A percentile compares a stretch with the other conserved stretches of the same genome.
Evolutionary conservation across 2,888 invertebrate species (phyloP).

Genomic region (Meloe dianella): DNA sequence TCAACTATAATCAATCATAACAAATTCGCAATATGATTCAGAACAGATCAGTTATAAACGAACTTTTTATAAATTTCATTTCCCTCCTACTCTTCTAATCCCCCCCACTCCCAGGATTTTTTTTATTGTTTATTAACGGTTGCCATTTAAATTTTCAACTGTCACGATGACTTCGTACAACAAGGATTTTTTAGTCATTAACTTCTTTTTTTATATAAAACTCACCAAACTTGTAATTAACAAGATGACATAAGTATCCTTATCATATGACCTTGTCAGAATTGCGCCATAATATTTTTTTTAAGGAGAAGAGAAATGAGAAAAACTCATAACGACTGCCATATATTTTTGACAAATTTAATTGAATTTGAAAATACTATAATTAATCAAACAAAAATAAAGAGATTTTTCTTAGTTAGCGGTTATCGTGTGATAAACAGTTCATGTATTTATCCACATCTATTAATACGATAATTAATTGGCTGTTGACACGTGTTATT

Average conservation of each 20-base stretch:
- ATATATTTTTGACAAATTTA: constrained; percentile 27
- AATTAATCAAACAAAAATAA: constrained; percentile 24
- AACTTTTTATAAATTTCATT: background rate
- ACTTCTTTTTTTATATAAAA: constrained; percentile 12
- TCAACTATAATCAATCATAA: constrained; percentile 19
- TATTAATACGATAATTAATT: constrained; percentile 31
- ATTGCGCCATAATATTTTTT: constrained; percentile 18
- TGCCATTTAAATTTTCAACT: constrained; percentile 5
- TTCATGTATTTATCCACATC: constrained; percentile 17
- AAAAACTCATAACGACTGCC: constrained; percentile 7
- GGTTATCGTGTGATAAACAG: constrained; percentile 30
- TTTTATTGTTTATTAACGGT: constrained; percentile 21
- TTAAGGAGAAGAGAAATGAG: background rate
- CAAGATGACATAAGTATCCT: constrained; percentile 36
- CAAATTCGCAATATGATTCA: constrained; percentile 21
- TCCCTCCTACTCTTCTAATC: too few relatives aligned
- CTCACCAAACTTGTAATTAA: constrained; percentile 19
- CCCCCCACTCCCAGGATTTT: too few relatives aligned
- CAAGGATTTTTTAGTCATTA: constrained; percentile 22
- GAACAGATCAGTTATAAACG: constrained; percentile 25
- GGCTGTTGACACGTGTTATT: constrained; percentile 25
- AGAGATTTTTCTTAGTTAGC: constrained; percentile 25
- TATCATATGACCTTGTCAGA: constrained; percentile 36
- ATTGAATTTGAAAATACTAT: constrained; percentile 15
- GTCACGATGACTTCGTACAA: constrained; percentile 28